Base-by-base conservation (phyloP, 2,113 vertebrate genomes). In the Austrofundulus limnaeus region DNA sequence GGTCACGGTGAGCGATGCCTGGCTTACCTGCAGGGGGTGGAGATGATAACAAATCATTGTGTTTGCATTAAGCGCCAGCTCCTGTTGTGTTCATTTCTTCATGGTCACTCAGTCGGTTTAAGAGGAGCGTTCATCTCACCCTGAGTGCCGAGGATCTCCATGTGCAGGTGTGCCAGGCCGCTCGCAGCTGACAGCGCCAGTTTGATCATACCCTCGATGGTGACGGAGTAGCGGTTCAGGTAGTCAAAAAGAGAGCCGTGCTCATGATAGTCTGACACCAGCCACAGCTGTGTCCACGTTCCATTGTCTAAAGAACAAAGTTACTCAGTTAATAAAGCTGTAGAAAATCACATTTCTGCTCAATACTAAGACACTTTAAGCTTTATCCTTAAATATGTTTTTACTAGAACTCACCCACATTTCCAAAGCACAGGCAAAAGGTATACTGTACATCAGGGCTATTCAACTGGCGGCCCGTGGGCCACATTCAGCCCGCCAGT, bases 111-210 rank as follows among this genome's bases (percentile, higher is more conserved):
- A 4, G 0, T 2, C 0, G 0, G 24, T 39, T 34, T 5, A 37
- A 59, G 16, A 0, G 0, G 0, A 0, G 34, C 5, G 24, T 12
- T 39, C 3, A 2, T 50, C 72, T 92, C 86, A 98, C 97, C 97
- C 87, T 99, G 97, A 57, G 97, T 99, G 41, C 97, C 97, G 73
- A 99, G 94, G n/a, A 99, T 99, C 91, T 99, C 97, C 97, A 99
- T 99, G 79, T 99, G 97, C 17, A 99, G 92, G 60, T 99, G 97
- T 2, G 97, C 97, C 80, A 99, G 85, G 2, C 97, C 97, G 0
- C 95, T 98, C 66, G 95, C 96, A 0, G 96, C 95, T 0, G 96
- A 98, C 60, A 99, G 91, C 0, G 95, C 92, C 0, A 98, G 92
- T 74, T 98, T 98, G 80, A 99, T 97, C 95, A 98, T 96, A 6